These are phyloP conservation scores for Chydorus sphaericus DNA, from an alignment of 2,888 invertebrate genomes.

Conservation along the genomic window DNA sequence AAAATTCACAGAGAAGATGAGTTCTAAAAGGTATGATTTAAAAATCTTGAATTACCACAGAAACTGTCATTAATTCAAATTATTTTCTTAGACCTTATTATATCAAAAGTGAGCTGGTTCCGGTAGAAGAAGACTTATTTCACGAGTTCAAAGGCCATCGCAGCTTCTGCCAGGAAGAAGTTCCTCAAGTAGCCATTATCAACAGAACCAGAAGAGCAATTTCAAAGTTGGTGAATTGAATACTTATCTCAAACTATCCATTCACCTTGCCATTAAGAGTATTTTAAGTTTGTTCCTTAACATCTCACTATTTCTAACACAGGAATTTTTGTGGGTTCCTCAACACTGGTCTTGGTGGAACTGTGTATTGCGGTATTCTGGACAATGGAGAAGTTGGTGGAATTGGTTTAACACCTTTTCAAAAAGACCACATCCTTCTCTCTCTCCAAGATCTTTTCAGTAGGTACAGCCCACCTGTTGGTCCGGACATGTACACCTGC, in stretches of 20 bases:
- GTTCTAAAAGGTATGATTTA: too few species aligned
- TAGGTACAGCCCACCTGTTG: constrained; percentile 20
- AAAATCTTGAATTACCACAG: too few species aligned
- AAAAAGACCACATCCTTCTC: constrained; percentile 22
- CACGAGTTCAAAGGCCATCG: constrained; percentile 23
- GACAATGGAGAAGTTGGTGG: constrained; percentile 28
- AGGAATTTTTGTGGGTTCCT: constrained; percentile 29
- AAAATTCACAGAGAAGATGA: too few species aligned
- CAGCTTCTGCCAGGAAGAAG: constrained; percentile 19
- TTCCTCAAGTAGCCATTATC: constrained; percentile 17
- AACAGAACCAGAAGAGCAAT: constrained; percentile 16
- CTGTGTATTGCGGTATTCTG: constrained; percentile 28
- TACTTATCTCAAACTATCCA: too few species aligned
- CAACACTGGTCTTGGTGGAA: constrained; percentile 30
- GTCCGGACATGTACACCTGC: constrained; percentile 16
- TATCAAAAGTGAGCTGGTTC: constrained; percentile 14
- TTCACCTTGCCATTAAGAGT: too few species aligned
- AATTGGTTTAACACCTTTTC: constrained; percentile 26
- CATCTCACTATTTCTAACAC: constrained; percentile 17
- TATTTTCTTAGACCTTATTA: constrained; percentile 5
- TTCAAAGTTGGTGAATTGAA: constrained; percentile 15
- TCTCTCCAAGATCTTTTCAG: constrained; percentile 19
- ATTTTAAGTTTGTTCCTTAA: too few species aligned
- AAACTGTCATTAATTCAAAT: too few species aligned
- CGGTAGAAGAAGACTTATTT: constrained; percentile 20